phyloP scores from a whole-genome alignment of 2,797 vertebrate species.

The Tachyglossus aculeatus region DNA sequence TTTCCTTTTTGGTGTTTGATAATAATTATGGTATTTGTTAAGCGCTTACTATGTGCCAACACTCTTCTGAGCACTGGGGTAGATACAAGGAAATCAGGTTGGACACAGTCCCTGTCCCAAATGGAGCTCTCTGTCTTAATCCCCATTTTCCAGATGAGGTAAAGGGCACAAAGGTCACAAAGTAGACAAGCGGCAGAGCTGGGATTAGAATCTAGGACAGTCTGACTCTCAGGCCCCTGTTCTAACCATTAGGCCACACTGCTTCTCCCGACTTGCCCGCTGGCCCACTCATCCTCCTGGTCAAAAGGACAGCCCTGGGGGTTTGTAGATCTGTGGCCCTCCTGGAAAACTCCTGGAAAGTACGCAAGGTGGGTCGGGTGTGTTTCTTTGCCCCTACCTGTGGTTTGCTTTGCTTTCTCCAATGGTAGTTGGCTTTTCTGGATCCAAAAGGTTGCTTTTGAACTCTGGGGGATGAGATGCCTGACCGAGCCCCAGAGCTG shows the following conservation, averaged over 20 bases:
- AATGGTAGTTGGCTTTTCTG: not conserved
- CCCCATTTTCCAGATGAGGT: no score
- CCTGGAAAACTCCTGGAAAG: not conserved
- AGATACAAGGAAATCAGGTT: no score
- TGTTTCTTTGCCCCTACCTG: not conserved
- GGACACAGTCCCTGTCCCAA: no score
- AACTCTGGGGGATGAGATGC: not conserved
- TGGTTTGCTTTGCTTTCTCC: not conserved
- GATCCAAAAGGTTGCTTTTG: not conserved
- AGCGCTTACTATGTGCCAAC: not conserved
- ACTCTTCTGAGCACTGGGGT: not conserved
- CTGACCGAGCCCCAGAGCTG: not conserved
- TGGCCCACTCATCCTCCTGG: no score
- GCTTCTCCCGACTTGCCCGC: no score
- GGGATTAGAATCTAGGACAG: no score
- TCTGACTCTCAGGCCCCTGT: no score
- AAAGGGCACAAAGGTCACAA: no score
- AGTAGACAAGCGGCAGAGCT: no score
- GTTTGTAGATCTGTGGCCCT: not conserved
- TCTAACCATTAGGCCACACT: no score
- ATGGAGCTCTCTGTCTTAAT: no score
- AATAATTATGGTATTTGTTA: not conserved
- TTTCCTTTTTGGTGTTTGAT: constrained; percentile 5
- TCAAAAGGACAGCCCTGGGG: no score
- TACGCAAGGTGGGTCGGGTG: not conserved